Conservation (phyloP, 2,113 vertebrate genomes). For the Ciconia stormi region DNA sequence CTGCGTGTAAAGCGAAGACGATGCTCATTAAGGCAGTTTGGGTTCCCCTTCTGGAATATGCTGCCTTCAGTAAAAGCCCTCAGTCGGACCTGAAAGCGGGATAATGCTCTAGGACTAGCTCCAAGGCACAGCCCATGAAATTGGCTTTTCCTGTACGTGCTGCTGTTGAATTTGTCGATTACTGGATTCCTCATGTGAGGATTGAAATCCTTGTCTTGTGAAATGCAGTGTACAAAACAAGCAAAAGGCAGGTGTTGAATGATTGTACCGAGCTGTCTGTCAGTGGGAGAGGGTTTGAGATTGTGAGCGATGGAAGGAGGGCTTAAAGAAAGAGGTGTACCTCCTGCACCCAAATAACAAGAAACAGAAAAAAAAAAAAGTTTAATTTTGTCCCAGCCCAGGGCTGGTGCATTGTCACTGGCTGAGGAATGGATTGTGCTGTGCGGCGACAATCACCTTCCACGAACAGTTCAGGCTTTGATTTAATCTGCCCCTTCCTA, state of each 20-base stretch:
- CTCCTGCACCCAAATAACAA: background rate
- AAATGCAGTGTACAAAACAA: background rate
- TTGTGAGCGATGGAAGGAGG: background rate
- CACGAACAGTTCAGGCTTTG: background rate
- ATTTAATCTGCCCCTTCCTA: background rate
- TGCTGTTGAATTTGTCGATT: background rate
- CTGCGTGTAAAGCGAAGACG: fast-evolving
- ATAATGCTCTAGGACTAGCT: background rate
- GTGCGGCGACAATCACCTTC: background rate
- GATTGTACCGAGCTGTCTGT: background rate
- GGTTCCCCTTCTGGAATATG: background rate
- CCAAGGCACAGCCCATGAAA: background rate
- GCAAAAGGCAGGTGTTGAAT: background rate
- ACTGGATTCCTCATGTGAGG: background rate
- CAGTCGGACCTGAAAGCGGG: background rate
- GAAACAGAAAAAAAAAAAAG: background rate
- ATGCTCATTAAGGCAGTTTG: background rate
- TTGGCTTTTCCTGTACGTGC: background rate
- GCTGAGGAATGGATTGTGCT: background rate
- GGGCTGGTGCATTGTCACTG: background rate
- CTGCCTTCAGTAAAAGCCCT: background rate
- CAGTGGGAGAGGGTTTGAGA: conserved; percentile 11
- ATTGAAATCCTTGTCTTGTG: background rate
- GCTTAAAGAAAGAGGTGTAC: conserved; percentile 5
- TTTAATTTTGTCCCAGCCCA: conserved; percentile 53